Evolutionary conservation across 1,140 invertebrate genomes (phyloP).

Genomic region (Pseudomyrmex pallidus): DNA sequence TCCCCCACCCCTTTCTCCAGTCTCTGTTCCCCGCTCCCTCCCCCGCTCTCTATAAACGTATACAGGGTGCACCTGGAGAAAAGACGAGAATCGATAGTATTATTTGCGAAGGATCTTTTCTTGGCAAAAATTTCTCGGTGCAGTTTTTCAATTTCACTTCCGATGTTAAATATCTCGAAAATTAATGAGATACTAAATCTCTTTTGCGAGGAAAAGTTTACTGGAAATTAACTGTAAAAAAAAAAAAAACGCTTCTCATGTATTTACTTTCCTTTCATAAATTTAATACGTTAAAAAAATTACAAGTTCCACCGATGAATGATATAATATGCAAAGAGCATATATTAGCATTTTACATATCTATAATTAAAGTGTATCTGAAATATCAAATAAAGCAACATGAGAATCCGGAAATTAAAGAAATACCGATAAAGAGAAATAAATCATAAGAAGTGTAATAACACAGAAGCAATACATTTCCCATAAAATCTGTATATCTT

Average conservation of each 20-base stretch:
- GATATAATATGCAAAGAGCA: neutral
- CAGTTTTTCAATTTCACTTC: neutral
- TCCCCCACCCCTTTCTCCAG: constrained; percentile 1
- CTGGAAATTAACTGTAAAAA: constrained; percentile 8
- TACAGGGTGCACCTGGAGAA: constrained; percentile 44
- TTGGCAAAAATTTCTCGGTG: constrained; percentile 1
- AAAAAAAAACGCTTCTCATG: neutral
- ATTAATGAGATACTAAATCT: neutral
- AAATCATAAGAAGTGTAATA: neutral
- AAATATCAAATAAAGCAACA: neutral
- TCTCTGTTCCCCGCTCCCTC: constrained; percentile 3
- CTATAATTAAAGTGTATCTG: neutral
- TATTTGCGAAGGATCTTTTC: constrained; percentile 25
- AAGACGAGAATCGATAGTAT: constrained; percentile 46
- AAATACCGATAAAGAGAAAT: neutral
- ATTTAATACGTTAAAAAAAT: constrained; percentile 15
- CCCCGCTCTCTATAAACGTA: constrained; percentile 30
- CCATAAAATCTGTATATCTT: neutral
- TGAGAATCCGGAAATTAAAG: neutral
- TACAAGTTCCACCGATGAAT: constrained; percentile 4
- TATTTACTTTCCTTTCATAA: constrained; percentile 13
- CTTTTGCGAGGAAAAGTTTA: neutral
- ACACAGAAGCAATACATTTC: neutral
- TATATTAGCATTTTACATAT: neutral
- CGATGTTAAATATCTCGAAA: neutral